A percentile compares a stretch with the other conserved stretches of the same genome.
These are phyloP conservation scores for Trichosurus vulpecula DNA, from an alignment of 2,797 vertebrate species.

Conservation along the genomic window DNA sequence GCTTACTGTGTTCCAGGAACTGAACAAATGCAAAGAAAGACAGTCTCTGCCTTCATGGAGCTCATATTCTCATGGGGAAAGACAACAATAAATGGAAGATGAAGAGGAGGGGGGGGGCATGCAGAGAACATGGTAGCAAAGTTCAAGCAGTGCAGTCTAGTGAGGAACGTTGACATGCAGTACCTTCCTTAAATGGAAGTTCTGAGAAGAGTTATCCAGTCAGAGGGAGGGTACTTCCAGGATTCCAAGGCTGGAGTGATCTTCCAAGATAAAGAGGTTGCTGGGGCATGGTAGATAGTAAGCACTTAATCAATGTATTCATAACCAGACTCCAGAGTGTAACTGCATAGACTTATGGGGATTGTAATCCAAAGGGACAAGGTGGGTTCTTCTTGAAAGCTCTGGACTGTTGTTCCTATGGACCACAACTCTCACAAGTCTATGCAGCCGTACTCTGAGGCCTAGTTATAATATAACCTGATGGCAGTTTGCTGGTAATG, in stretches of 20 bases:
- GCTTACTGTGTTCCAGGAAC: not conserved
- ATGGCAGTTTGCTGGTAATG: not conserved
- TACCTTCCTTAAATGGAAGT: not conserved
- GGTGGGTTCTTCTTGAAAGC: not conserved
- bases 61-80: not conserved
- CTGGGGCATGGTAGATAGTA: not conserved
- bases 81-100: not conserved
- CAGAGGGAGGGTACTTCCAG: not conserved
- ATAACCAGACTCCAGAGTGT: not conserved
- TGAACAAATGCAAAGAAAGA: not conserved
- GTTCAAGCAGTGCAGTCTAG: not conserved
- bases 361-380: not conserved
- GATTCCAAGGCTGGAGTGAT: not conserved
- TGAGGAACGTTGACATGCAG: not conserved
- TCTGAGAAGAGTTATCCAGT: not conserved
- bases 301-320: not conserved
- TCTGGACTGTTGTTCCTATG: not conserved
- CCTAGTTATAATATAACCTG: not conserved
- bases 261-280: not conserved
- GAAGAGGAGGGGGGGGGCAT: not conserved
- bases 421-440: not conserved
- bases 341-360: not conserved
- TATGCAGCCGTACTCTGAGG: not conserved
- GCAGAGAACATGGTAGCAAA: not conserved
- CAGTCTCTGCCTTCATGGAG: not conserved